Evolutionary conservation across 2,113 vertebrate genomes (phyloP), one percentile per base, ranked within the genome.

Genomic region (Uropsilus gracilis): DNA sequence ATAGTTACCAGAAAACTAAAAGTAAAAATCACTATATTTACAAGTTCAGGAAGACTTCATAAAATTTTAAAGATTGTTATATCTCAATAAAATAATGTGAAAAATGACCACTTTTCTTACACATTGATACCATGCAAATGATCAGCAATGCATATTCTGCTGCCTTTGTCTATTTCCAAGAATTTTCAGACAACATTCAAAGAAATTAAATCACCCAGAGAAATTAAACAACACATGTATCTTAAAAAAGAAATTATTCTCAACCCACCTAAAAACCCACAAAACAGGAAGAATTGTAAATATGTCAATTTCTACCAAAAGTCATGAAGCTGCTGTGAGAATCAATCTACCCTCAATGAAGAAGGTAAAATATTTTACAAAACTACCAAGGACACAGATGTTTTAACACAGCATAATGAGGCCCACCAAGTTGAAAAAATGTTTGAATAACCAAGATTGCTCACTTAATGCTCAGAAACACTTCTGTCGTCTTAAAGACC

Each of bases 371-470:
- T 73, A 71, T 11, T 46, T 78, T 32, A 64, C 13, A 37, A 80
- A 93, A 95, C 46, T 71, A 89, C 66, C n/a, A 90, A 77, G 34
- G 75, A 68, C 0, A n/a, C 1, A 89, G 32, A 75, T 28, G 26
- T 92, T 81, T 61, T 30, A 78, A 95, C 71, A 22, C 92, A 77
- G 2, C 6, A 77, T 57, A 94, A 71, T 88, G 32, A 90, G 32
- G 24, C 86, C 90, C 61, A 90, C 75, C 73, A 81, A 72, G 71
- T 86, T 5, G 44, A 77, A 57, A 82, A 88, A 93, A 84, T 2
- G 18, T 76, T 81, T 89, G 97, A 97, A 91, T 86, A 77, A 92
- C 30, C 8, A 94, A 13, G 1, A 39, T 12, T 87, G 9, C 73
- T 93, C 12, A 86, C 30, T 91, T 95, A 37, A 66, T 61, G 64